Evolutionary conservation across 2,113 vertebrate genomes (phyloP).

Genomic region (Hyaena hyaena): DNA sequence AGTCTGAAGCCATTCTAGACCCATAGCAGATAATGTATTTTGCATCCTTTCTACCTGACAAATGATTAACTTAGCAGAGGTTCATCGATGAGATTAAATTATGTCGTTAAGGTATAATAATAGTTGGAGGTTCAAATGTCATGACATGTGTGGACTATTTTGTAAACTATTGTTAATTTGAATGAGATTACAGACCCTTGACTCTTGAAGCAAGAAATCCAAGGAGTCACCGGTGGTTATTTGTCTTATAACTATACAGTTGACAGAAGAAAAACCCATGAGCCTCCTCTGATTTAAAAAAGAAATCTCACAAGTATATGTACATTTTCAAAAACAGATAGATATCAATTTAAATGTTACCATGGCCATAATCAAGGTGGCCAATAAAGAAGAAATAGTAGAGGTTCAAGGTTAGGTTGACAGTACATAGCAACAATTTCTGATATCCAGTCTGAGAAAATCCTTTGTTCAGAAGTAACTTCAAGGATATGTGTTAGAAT

Average conservation of each 20-base stretch:
- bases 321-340: neutral
- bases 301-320: neutral
- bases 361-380: neutral
- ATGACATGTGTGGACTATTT: neutral
- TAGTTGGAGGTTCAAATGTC: neutral
- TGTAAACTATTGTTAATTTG: neutral
- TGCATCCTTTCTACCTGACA: neutral
- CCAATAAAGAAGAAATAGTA: neutral
- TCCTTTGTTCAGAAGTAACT: neutral
- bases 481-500: neutral
- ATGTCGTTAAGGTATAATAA: neutral
- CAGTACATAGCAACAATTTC: neutral
- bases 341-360: neutral
- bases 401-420: neutral
- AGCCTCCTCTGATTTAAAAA: neutral
- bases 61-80: neutral
- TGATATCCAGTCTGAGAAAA: neutral
- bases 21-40: neutral
- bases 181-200: neutral
- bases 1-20: neutral
- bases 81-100: conserved; percentile 15
- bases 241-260: neutral
- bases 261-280: neutral
- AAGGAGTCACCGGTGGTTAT: neutral
- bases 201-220: neutral